A percentile compares a stretch with the other conserved stretches of the same genome.
Evolutionary conservation across 92 coral and sea anemone genomes (phyloP).

Genomic region (Actinostola sp.): DNA sequence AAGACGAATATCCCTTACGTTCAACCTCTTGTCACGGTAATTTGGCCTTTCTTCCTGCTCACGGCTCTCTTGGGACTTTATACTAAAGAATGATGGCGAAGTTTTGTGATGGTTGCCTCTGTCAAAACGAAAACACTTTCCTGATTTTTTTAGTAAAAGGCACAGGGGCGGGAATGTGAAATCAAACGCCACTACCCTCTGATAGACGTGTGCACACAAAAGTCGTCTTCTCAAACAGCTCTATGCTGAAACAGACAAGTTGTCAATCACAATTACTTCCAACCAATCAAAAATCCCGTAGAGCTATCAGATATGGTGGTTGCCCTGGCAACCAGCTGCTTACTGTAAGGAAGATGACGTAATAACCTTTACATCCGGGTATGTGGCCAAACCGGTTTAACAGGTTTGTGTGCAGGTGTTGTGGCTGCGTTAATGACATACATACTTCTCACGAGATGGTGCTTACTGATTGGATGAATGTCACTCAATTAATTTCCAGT

Average conservation of each 20-base stretch:
- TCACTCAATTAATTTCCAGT: conserved; percentile 79
- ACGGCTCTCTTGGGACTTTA: conserved; percentile 63
- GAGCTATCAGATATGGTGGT: conserved; percentile 71
- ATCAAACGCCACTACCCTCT: conserved; percentile 97
- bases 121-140: conserved; percentile 73
- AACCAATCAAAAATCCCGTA: conserved; percentile 73
- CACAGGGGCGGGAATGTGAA: conserved; percentile 98
- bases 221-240: conserved; percentile 83
- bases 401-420: conserved; percentile 98
- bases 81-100: conserved; percentile 59
- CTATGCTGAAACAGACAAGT: conserved; percentile 81
- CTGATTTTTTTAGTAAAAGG: conserved; percentile 81
- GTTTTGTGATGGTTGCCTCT: conserved; percentile 69
- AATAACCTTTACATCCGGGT: conserved; percentile 79
- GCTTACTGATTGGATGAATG: conserved; percentile 79
- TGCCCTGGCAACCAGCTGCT: conserved; percentile 85
- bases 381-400: conserved; percentile 87
- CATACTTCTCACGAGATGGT: conserved; percentile 75
- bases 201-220: conserved; percentile 97
- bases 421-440: conserved; percentile 88
- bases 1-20: conserved; percentile 54
- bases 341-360: conserved; percentile 89
- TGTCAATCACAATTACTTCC: conserved; percentile 78
- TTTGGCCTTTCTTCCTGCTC: conserved; percentile 33
- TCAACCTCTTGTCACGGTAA: conserved; percentile 43